A percentile compares a stretch with the other conserved stretches of the same genome.
phyloP scores from a whole-genome alignment of 2,113 vertebrate genomes.

The Reinhardtius hippoglossoides region DNA sequence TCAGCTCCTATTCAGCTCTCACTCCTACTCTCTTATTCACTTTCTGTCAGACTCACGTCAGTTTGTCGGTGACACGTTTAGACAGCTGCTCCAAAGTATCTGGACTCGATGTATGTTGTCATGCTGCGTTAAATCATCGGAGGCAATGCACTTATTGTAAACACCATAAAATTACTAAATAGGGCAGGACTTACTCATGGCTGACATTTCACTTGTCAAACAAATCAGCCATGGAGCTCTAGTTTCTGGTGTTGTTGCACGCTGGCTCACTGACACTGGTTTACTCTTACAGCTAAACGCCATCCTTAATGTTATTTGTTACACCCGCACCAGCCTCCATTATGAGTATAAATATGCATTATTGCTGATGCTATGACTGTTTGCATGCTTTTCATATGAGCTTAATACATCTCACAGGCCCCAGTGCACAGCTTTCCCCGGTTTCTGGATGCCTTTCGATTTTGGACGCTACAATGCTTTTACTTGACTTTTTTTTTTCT shows the following conservation, averaged over 20 bases:
- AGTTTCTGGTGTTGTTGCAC: neutral
- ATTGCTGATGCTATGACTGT: neutral
- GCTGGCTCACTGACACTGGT: neutral
- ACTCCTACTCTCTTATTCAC: conserved; percentile 35
- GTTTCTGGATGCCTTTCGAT: neutral
- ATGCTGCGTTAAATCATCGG: conserved; percentile 31
- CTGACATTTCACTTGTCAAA: conserved; percentile 10
- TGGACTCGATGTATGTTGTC: neutral
- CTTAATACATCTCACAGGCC: neutral
- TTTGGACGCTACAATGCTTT: neutral
- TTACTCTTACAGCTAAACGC: neutral
- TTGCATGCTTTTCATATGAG: neutral
- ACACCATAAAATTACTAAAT: neutral
- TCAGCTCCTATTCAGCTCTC: conserved; percentile 39
- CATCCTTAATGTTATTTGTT: neutral
- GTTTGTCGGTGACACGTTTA: conserved; percentile 16
- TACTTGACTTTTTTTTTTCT: neutral
- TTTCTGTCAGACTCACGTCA: conserved; percentile 31
- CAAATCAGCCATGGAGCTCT: neutral
- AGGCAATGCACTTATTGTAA: conserved; percentile 1
- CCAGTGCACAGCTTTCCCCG: neutral
- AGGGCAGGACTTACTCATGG: neutral
- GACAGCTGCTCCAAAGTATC: conserved; percentile 26
- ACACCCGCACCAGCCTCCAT: neutral
- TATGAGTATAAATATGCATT: neutral